Conservation (phyloP, 2,113 vertebrate genomes). For the Origma solitaria region DNA sequence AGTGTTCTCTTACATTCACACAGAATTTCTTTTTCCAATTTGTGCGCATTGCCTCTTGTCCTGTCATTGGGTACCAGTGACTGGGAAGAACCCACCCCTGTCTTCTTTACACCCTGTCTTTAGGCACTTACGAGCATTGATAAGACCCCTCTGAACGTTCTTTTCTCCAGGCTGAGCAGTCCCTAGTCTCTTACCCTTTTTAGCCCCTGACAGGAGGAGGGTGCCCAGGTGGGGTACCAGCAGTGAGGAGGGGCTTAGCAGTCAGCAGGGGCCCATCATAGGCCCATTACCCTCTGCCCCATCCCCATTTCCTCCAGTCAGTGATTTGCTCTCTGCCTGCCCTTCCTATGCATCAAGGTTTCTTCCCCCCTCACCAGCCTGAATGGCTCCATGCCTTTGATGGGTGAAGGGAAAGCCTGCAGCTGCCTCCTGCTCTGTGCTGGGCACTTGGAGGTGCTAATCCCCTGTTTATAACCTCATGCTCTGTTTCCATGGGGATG, state of each 20-base stretch:
- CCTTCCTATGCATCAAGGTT: neutral
- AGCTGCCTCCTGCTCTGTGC: neutral
- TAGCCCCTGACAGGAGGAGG: neutral
- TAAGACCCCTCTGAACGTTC: neutral
- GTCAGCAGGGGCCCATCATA: neutral
- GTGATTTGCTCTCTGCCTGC: accelerated
- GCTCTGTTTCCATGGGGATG: slow-evolving; percentile 69
- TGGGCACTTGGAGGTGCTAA: slow-evolving; percentile 59
- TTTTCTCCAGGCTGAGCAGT: neutral
- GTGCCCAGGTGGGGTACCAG: neutral
- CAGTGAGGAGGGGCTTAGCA: neutral
- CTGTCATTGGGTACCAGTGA: neutral
- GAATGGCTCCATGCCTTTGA: slow-evolving; percentile 1
- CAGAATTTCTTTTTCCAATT: neutral
- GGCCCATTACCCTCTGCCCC: neutral
- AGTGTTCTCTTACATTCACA: neutral
- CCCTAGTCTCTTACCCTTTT: neutral
- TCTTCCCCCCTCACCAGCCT: neutral
- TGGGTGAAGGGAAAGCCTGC: neutral
- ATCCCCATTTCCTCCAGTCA: neutral
- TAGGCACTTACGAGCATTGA: neutral
- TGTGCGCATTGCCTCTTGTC: neutral
- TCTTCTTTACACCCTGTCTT: neutral
- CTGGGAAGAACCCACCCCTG: neutral
- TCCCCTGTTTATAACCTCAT: slow-evolving; percentile 69